Conservation (phyloP, 2,113 vertebrate genomes). For the Crotalus helleri region DNA sequence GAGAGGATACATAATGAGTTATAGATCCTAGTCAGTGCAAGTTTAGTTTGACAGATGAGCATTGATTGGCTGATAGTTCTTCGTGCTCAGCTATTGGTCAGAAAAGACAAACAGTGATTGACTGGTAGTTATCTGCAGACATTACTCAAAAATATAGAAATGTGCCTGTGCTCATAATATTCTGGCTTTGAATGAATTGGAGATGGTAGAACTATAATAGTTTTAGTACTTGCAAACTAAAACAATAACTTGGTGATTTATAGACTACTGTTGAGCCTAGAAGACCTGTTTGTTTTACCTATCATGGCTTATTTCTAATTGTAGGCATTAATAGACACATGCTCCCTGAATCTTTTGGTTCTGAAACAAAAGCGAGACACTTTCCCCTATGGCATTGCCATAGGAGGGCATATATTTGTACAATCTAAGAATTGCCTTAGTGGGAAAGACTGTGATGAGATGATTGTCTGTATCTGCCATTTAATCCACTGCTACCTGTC, state of each 20-base stretch:
- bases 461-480: neutral
- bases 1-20: neutral
- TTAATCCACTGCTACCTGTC: neutral
- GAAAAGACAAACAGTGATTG: neutral
- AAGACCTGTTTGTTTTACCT: neutral
- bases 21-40: neutral
- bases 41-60: neutral
- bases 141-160: neutral
- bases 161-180: neutral
- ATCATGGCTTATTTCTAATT: neutral
- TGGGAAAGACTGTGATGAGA: neutral
- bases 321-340: neutral
- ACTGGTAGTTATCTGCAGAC: neutral
- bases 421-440: neutral
- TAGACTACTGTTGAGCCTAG: neutral
- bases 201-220: neutral
- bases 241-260: neutral
- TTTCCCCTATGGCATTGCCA: neutral
- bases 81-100: neutral
- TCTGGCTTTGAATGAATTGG: neutral
- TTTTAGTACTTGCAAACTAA: neutral
- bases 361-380: neutral
- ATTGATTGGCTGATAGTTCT: neutral
- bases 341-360: neutral
- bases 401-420: neutral